phyloP scores from a whole-genome alignment of 2,797 vertebrate species.

The Tenualosa ilisha region DNA sequence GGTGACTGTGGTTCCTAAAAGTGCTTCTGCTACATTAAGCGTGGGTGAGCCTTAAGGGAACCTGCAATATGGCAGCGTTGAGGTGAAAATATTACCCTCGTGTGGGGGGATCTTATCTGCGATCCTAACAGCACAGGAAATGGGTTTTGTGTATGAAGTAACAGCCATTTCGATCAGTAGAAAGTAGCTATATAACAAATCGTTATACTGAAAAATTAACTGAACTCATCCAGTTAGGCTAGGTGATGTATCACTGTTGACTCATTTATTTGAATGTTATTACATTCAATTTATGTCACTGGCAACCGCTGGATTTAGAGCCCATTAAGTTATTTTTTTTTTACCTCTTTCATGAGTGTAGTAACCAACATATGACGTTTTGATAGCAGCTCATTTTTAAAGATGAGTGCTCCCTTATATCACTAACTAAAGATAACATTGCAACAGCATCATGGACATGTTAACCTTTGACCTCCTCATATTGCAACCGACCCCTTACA shows the following conservation, averaged over 20 bases:
- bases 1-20: not conserved
- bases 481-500: not conserved
- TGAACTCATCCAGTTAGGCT: not conserved
- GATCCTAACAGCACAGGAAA: not conserved
- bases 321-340: too few species aligned
- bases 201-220: not conserved
- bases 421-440: not conserved
- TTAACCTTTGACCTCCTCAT: not conserved
- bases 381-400: not conserved
- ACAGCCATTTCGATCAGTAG: not conserved
- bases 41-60: not conserved
- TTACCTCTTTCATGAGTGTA: too few species aligned
- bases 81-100: not conserved
- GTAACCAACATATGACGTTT: not conserved
- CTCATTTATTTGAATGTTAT: not conserved
- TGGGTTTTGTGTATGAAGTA: not conserved
- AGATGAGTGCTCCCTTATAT: too few species aligned
- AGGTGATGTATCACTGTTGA: not conserved
- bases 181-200: not conserved
- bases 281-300: not conserved
- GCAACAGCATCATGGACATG: not conserved
- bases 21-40: slow-evolving; percentile 21
- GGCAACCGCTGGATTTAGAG: not conserved
- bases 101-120: not conserved
- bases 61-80: not conserved